phyloP scores from a whole-genome alignment of 2,113 vertebrate species.

The Leucosticte australis region DNA sequence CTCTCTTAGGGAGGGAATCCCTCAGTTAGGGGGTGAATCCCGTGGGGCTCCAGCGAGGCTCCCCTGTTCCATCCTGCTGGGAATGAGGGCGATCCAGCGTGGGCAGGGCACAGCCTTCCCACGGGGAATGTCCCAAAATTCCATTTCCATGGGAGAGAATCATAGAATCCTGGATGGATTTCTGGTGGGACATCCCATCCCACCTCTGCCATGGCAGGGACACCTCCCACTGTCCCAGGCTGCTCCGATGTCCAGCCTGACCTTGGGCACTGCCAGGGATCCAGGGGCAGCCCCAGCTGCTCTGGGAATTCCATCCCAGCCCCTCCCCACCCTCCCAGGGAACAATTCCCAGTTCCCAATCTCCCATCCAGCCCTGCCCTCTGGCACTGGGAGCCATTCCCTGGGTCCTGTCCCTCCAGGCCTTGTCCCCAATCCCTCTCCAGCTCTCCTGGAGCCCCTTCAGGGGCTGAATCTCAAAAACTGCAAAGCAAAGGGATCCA shows the following conservation, averaged over 20 bases:
- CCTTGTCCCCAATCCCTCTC: background rate
- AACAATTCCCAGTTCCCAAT: background rate
- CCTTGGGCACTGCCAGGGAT: background rate
- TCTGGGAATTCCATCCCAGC: accelerated
- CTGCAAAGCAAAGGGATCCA: background rate
- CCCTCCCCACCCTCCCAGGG: accelerated
- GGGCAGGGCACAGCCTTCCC: background rate
- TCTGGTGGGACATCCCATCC: background rate
- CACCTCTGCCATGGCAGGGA: background rate
- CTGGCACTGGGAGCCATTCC: background rate
- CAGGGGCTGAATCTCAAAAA: background rate
- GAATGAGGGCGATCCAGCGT: background rate
- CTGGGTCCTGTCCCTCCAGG: background rate
- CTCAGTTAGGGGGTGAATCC: accelerated
- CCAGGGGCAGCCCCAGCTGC: background rate
- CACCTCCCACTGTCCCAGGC: background rate
- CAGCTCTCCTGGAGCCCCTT: background rate
- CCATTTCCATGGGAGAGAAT: background rate
- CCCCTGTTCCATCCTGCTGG: background rate
- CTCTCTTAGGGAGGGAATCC: background rate
- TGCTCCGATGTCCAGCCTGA: background rate
- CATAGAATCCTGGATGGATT: background rate
- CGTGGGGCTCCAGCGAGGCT: accelerated
- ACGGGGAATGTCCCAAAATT: background rate
- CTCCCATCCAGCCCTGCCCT: accelerated